Conservation (phyloP, 2,797 vertebrate genomes). For the Acanthis flammea region DNA sequence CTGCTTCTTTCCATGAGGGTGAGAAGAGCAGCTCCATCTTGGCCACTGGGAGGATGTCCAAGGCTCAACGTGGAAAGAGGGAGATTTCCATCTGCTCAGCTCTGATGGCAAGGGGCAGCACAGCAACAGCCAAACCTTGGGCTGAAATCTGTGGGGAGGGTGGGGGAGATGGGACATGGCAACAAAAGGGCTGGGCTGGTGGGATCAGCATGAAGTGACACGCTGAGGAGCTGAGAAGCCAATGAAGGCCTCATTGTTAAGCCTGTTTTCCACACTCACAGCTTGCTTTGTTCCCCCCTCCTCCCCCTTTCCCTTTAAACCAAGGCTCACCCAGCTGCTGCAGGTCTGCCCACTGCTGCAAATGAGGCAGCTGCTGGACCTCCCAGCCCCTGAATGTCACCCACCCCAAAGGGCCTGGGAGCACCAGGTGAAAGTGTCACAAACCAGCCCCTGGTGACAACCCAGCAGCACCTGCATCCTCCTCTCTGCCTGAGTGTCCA, state of each 20-base stretch:
- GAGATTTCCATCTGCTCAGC: neutral
- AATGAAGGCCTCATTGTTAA: neutral
- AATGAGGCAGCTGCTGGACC: rapidly evolving
- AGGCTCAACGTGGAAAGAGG: rapidly evolving
- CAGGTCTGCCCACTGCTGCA: neutral
- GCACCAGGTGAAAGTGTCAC: neutral
- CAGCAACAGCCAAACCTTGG: neutral
- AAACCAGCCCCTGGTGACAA: neutral
- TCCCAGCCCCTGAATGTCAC: neutral
- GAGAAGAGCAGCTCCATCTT: neutral
- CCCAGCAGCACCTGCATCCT: neutral
- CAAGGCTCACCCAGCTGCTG: neutral
- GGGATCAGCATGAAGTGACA: neutral
- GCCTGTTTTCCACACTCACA: neutral
- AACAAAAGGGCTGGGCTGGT: neutral
- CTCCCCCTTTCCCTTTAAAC: neutral
- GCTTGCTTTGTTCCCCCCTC: neutral
- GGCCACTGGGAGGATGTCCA: neutral
- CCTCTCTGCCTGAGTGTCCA: neutral
- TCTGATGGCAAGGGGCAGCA: neutral
- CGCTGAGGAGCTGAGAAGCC: neutral
- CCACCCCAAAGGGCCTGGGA: neutral
- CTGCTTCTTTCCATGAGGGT: neutral
- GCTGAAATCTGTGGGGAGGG: neutral
- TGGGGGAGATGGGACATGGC: neutral